Base-by-base conservation (phyloP, 2,888 invertebrate species). In the Dendrolimus houi region DNA sequence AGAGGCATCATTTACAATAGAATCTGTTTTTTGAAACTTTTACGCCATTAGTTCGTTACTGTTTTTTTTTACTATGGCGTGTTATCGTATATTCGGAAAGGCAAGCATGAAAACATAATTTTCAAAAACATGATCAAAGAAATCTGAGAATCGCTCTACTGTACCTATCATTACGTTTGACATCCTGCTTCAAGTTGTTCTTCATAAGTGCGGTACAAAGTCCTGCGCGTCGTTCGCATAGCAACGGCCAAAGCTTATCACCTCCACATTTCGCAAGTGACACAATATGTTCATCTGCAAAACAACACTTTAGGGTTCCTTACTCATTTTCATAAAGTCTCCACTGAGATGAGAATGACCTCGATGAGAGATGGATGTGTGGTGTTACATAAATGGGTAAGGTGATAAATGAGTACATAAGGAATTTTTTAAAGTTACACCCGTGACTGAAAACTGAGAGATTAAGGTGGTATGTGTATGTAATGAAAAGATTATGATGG, bases 211-310 rank as follows among this genome's bases (percentile, higher is more conserved):
- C 63, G 0, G 64, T 54, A 8, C 75, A 75, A 1, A 85, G 71
- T 1, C 68, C 69, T 3, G 76, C 73, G 0, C 87, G 79, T 1
- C 78, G 72, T 53, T 71, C 74, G 10, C 65, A 69, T 59, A 88
- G 58, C 52, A 65, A 71, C 41, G 74, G 64, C 82, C 85, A 87
- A 0, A 87, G 63, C 1, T 66, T 65, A 9, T 71, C 74, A 12
- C 80, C 82, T 52, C 79, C 70, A 47, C 75, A 76, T 9, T 68
- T 68, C 8, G 69, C 69, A 0, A 86, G 62, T 0, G 77, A 74
- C 0, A 66, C 57, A 52, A 85, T 58, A 7, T 71, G 71, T 2
- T 86, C 84, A 41, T 86, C 87, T 85, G 67, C 14, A 63, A 61
- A 12, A 52, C 58, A 29, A 62, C 29, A 56, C 56, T 55, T 47